Evolutionary conservation across 2,113 vertebrate genomes (phyloP).

Genomic region (Dryoscopus gambensis): DNA sequence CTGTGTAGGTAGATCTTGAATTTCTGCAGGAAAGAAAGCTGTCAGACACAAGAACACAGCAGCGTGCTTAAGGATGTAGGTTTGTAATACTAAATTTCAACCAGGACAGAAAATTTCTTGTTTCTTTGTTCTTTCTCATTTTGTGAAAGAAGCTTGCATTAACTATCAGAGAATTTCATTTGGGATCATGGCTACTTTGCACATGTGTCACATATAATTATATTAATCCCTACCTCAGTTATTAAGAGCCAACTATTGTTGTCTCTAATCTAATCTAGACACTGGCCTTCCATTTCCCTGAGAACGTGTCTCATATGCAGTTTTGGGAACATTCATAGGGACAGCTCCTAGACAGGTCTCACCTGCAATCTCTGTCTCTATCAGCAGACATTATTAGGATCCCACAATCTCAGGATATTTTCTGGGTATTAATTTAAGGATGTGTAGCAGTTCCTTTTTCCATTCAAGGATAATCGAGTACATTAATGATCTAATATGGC

Average conservation of each 20-base stretch:
- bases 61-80: not conserved
- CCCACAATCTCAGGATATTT: not conserved
- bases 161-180: not conserved
- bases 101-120: not conserved
- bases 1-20: not conserved
- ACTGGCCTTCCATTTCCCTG: not conserved
- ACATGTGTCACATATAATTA: fast-evolving
- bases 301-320: not conserved
- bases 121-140: not conserved
- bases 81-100: not conserved
- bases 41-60: not conserved
- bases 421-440: not conserved
- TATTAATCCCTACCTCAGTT: not conserved
- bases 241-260: not conserved
- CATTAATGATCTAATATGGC: not conserved
- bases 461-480: not conserved
- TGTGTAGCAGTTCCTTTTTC: not conserved
- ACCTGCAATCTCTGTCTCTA: not conserved
- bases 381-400: not conserved
- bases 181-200: not conserved
- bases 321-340: not conserved
- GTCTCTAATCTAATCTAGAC: not conserved
- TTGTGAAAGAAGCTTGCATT: not conserved
- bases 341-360: not conserved
- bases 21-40: not conserved